Evolutionary conservation across 2,113 vertebrate genomes (phyloP).

Genomic region (Sapayoa aenigma): DNA sequence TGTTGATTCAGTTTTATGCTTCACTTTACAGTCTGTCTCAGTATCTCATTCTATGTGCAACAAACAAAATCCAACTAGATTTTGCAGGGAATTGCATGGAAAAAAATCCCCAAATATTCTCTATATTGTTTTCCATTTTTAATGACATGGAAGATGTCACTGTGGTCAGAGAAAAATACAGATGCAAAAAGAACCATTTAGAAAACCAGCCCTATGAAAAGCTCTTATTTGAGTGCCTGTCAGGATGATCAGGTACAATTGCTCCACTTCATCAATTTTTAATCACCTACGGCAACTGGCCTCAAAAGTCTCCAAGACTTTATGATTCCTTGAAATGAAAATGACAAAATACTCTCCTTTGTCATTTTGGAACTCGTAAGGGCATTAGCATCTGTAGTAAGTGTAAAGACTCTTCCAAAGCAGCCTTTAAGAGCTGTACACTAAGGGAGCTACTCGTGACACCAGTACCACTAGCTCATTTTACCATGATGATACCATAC

Average conservation of each 20-base stretch:
- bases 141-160: neutral
- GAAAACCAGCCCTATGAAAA: neutral
- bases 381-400: neutral
- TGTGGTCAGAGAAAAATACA: neutral
- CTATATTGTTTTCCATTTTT: neutral
- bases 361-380: neutral
- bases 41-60: neutral
- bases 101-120: neutral
- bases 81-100: neutral
- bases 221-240: neutral
- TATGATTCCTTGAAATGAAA: neutral
- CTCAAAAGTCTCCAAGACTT: neutral
- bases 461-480: neutral
- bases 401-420: neutral
- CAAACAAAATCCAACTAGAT: neutral
- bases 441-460: neutral
- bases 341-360: neutral
- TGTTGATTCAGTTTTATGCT: neutral
- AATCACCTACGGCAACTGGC: neutral
- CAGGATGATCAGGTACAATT: neutral
- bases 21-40: neutral
- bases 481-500: neutral
- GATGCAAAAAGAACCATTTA: neutral
- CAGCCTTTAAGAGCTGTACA: neutral
- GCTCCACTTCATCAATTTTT: slow-evolving; percentile 5